Evolutionary conservation across 2,888 invertebrate genomes (phyloP).

Genomic region (Catocala nupta): DNA sequence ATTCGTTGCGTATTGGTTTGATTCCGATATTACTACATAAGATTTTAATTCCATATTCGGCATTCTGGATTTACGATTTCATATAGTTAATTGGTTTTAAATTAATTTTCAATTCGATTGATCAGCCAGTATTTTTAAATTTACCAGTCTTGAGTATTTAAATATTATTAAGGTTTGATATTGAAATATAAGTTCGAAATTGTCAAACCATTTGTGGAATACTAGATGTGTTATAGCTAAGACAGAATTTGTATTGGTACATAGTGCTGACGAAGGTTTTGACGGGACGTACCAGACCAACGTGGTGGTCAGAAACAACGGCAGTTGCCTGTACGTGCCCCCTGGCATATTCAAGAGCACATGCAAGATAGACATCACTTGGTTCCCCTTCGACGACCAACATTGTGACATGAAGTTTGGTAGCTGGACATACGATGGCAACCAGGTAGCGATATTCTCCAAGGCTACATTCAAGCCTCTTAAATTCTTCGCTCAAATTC

Average conservation of each 20-base stretch:
- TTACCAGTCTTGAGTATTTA: too few species aligned
- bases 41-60: too few species aligned
- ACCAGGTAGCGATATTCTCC: slow-evolving; percentile 90
- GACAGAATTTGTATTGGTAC: slow-evolving; percentile 70
- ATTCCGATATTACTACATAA: too few species aligned
- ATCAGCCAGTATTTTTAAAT: too few species aligned
- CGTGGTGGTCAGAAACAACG: slow-evolving; percentile 99
- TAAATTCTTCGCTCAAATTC: slow-evolving; percentile 27
- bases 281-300: slow-evolving; percentile 99
- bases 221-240: slow-evolving; percentile 31
- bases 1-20: not conserved
- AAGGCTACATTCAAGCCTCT: slow-evolving; percentile 20
- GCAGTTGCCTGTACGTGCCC: slow-evolving; percentile 99
- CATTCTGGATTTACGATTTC: not conserved
- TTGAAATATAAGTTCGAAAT: not conserved
- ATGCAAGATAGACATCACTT: slow-evolving; percentile 99
- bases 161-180: slow-evolving; percentile 1
- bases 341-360: slow-evolving; percentile 99
- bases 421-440: slow-evolving; percentile 99
- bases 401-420: slow-evolving; percentile 99
- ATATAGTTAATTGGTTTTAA: too few species aligned
- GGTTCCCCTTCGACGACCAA: slow-evolving; percentile 99
- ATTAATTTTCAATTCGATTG: too few species aligned
- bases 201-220: slow-evolving; percentile 2
- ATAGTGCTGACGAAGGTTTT: slow-evolving; percentile 99